Base-by-base conservation (phyloP, 1,140 invertebrate genomes). In the Dreissena polymorpha region DNA sequence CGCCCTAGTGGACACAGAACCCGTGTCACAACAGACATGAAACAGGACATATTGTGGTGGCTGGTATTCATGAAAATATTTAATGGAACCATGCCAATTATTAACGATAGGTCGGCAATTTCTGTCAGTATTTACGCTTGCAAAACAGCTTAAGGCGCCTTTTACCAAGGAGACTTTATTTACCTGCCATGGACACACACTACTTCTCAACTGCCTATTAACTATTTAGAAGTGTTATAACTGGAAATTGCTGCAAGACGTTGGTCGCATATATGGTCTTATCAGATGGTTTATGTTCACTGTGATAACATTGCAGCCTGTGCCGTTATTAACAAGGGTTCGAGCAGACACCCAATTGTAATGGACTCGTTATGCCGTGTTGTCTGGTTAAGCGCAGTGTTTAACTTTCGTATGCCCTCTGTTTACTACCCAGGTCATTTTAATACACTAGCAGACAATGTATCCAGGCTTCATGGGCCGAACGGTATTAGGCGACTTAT, bases 51-150 rank as follows among this genome's bases (percentile, higher is more conserved):
- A 29, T n/a, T 25, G 18, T 57, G 72, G 51, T 74, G 72, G 72
- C 23, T 71, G 23, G 25, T 39, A 21, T 71, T 29, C 50, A n/a
- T 74, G 12, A 23, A 57, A n/a, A 60, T 18, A 27, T 74, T 74
- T 39, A 74, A 63, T 25, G 72, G 51, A 57, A 57, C 57, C 12
- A 39, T 74, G 39, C 25, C 25, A 16, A 68, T 78, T 0, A 21
- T 68, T 53, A 25, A 65, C 23, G 55, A 63, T 65, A 39, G 63
- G 6, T n/a, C 53, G 12, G 25, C 12, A 21, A 50, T 57, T 10
- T 29, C 67, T 57, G 16, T 69, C 1, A 6, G 23, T n/a, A 80
- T 67, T 25, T 65, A 80, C 63, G 50, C 77, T 18, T 80, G 67
- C n/a, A 60, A 16, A 49, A 18, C n/a, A 10, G 68, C 64, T 18